phyloP scores from a whole-genome alignment of 37 sponge, comb jelly and placozoan species.

The Cliona cf. orientalis region DNA sequence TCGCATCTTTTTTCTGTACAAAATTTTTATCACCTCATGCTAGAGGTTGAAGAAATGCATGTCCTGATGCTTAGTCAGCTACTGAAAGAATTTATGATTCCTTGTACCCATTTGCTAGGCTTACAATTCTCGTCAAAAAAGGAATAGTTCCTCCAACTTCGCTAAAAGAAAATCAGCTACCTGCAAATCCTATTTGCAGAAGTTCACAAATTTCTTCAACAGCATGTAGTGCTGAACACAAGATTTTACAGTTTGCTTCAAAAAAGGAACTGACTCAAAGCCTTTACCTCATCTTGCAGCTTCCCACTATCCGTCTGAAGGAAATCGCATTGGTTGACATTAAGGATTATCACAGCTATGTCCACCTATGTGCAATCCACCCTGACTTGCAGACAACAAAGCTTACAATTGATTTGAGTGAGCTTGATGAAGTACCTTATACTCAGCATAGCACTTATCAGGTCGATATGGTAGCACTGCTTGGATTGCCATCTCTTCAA shows the following conservation, averaged over 20 bases:
- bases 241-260: neutral
- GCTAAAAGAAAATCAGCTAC: neutral
- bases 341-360: neutral
- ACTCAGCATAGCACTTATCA: neutral
- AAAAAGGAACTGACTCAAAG: neutral
- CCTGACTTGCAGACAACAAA: neutral
- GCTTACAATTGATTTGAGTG: constrained; percentile 1
- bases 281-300: neutral
- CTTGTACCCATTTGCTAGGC: neutral
- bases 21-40: neutral
- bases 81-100: neutral
- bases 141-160: neutral
- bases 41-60: neutral
- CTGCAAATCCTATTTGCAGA: neutral
- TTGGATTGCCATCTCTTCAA: neutral
- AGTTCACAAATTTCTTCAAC: neutral
- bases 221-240: neutral
- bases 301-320: neutral
- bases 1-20: neutral
- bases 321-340: neutral
- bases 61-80: neutral
- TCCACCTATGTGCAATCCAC: neutral
- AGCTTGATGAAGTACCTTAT: neutral
- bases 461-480: neutral
- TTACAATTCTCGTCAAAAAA: neutral